phyloP scores from a whole-genome alignment of 2,113 vertebrate species.

The Mustelus asterias region DNA sequence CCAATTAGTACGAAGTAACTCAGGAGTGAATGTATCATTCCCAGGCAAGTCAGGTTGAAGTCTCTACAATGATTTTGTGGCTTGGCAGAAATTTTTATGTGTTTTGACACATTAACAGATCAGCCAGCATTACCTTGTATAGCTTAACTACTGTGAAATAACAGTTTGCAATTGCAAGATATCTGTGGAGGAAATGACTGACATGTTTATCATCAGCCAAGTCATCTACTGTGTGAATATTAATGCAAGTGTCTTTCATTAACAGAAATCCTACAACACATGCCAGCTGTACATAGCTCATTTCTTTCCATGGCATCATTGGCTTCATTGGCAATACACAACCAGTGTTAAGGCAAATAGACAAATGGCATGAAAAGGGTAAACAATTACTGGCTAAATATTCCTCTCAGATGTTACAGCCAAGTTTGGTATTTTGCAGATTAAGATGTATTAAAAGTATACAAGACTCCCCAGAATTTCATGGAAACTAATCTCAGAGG shows the following conservation, averaged over 20 bases:
- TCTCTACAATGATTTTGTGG: background rate
- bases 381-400: background rate
- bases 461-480: background rate
- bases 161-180: conserved; percentile 2
- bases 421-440: background rate
- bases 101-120: conserved; percentile 4
- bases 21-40: background rate
- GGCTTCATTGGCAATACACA: background rate
- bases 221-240: background rate
- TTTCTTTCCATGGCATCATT: background rate
- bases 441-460: background rate
- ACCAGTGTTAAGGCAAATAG: background rate
- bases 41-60: background rate
- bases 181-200: background rate
- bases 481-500: background rate
- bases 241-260: background rate
- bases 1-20: background rate
- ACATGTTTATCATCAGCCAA: background rate
- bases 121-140: background rate
- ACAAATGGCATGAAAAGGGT: background rate
- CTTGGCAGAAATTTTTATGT: background rate
- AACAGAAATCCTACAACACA: background rate
- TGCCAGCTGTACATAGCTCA: background rate
- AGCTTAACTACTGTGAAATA: background rate
- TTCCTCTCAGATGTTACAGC: background rate